These are phyloP conservation scores for Microtus pennsylvanicus DNA, from an alignment of 2,113 vertebrate genomes.

Conservation along the genomic window DNA sequence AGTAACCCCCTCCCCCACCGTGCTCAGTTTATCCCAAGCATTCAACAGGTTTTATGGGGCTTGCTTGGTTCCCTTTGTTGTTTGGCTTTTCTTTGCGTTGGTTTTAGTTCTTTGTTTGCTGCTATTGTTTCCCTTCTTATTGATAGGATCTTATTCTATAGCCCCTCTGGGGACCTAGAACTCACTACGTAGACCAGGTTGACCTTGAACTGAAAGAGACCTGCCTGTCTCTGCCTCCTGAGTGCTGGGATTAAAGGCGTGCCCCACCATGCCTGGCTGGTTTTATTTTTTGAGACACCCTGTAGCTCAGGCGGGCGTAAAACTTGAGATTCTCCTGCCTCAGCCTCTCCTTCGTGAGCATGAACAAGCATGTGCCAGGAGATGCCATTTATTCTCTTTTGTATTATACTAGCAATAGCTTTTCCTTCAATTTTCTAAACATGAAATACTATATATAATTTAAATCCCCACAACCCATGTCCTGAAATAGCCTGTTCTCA, in stretches of 20 bases:
- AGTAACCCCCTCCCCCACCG: too few relatives aligned
- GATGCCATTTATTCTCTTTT: neutral
- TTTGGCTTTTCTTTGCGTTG: neutral
- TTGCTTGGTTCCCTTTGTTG: neutral
- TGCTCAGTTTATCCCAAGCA: neutral
- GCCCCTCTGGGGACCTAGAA: neutral
- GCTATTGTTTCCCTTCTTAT: neutral
- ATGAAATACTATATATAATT: neutral
- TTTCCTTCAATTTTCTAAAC: neutral
- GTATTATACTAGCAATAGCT: neutral
- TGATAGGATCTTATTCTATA: neutral
- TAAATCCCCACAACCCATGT: rapidly evolving
- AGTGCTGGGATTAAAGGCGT: neutral
- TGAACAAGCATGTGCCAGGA: neutral
- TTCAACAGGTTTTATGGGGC: neutral
- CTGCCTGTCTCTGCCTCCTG: neutral
- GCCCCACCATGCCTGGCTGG: neutral
- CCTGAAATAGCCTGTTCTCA: neutral
- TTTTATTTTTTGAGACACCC: neutral
- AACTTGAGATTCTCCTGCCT: neutral
- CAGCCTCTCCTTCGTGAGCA: neutral
- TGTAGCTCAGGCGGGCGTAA: neutral
- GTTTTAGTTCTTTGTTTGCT: neutral
- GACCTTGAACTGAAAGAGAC: neutral
- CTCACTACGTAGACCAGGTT: neutral